A percentile compares a stretch with the other conserved stretches of the same genome.
These are phyloP conservation scores for Cetoscarus ocellatus DNA, from an alignment of 2,797 vertebrate genomes.

Conservation along the genomic window DNA sequence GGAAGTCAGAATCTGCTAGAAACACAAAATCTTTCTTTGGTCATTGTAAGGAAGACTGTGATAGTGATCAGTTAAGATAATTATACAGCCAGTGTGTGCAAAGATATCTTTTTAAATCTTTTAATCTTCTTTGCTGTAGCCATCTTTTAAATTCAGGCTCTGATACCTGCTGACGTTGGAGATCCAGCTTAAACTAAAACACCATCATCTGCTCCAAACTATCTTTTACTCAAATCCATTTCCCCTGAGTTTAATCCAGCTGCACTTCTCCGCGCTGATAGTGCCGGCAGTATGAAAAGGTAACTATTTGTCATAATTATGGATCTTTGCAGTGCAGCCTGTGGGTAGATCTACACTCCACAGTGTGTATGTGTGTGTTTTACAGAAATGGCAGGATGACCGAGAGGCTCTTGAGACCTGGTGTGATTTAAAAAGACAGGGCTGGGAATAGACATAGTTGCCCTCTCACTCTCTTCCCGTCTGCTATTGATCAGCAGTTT, in stretches of 20 bases:
- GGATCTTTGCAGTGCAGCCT: conserved; percentile 48
- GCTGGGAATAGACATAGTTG: conserved; percentile 56
- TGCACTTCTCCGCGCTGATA: conserved; percentile 49
- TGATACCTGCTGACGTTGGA: conserved; percentile 18
- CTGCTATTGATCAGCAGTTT: conserved; percentile 61
- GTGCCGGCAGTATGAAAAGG: conserved; percentile 42
- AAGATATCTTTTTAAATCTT: conserved; percentile 29
- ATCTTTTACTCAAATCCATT: conserved; percentile 57
- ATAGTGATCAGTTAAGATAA: conserved; percentile 11
- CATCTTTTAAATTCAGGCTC: conserved; percentile 7
- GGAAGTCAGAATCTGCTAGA: conserved; percentile 23
- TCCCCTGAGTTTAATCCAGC: conserved; percentile 49
- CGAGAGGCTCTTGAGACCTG: conserved; percentile 39
- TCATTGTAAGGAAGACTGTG: background rate
- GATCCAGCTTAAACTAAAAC: conserved; percentile 40
- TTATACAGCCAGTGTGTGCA: background rate
- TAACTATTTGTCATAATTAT: conserved; percentile 76
- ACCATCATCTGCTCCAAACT: conserved; percentile 45
- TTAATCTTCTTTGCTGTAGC: conserved; percentile 1
- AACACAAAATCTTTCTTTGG: conserved; percentile 3
- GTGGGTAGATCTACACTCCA: conserved; percentile 29
- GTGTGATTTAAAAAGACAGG: conserved; percentile 67
- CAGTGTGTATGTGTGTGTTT: conserved; percentile 24
- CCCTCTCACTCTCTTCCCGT: conserved; percentile 50
- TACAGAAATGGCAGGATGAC: conserved; percentile 42